Evolutionary conservation across 2,113 vertebrate genomes (phyloP).

Genomic region (Tyto alba): DNA sequence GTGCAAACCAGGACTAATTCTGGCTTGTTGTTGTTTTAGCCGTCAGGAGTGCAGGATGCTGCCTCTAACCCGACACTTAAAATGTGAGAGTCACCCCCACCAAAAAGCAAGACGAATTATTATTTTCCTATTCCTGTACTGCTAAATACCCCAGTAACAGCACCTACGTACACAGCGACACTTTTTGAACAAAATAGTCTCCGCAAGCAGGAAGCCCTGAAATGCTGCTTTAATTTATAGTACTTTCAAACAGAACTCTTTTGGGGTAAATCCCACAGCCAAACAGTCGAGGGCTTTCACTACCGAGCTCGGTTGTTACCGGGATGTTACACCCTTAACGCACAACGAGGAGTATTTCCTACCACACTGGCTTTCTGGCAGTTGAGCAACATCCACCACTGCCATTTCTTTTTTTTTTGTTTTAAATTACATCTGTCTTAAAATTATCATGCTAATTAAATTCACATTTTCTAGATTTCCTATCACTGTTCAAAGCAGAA

Average conservation of each 20-base stretch:
- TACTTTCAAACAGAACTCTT: neutral
- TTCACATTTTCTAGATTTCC: neutral
- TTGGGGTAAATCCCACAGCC: neutral
- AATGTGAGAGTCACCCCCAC: no score
- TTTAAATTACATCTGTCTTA: neutral
- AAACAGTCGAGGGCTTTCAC: neutral
- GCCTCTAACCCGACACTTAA: rapidly evolving
- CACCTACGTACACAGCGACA: rapidly evolving
- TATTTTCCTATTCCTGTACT: neutral
- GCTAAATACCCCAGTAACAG: no score
- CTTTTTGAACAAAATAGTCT: neutral
- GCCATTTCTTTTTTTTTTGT: neutral
- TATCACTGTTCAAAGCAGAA: neutral
- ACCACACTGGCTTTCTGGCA: neutral
- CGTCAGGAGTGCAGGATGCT: neutral
- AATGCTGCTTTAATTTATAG: neutral
- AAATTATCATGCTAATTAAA: neutral
- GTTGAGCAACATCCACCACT: neutral
- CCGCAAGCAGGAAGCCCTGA: neutral
- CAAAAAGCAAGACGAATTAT: neutral
- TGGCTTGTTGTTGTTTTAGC: neutral
- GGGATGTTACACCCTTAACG: neutral
- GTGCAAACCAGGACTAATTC: no score
- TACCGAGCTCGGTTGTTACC: rapidly evolving
- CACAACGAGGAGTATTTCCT: neutral